Conservation (phyloP, 2,888 invertebrate species). For the Alloplasta piceator region DNA sequence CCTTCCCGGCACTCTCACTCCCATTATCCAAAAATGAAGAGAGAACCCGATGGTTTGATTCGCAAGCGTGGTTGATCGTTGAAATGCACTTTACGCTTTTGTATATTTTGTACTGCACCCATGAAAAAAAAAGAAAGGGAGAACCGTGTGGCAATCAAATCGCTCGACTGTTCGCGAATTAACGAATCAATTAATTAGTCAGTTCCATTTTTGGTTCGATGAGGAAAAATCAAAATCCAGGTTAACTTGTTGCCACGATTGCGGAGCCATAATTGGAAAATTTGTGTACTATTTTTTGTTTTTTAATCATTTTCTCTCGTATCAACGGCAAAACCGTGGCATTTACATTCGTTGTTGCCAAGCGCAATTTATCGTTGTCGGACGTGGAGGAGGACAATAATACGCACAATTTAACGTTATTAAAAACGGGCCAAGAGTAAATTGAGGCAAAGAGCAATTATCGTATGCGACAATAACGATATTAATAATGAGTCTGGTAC, state of each 20-base stretch:
- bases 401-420: too few relatives aligned
- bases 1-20: conserved; percentile 3
- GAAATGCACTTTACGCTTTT: neutral
- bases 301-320: too few relatives aligned
- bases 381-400: too few relatives aligned
- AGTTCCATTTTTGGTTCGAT: conserved; percentile 41
- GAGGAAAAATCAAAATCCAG: too few relatives aligned
- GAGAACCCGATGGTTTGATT: conserved; percentile 42
- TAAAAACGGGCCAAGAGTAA: too few relatives aligned
- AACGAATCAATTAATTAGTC: conserved; percentile 64
- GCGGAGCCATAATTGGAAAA: conserved; percentile 31
- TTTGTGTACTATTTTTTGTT: neutral
- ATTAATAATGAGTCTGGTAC: too few relatives aligned
- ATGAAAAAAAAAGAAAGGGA: conserved; percentile 18
- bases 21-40: conserved; percentile 49
- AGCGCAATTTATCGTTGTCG: neutral
- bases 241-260: conserved; percentile 16
- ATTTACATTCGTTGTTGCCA: conserved; percentile 1
- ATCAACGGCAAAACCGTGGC: too few relatives aligned
- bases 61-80: conserved; percentile 22
- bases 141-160: conserved; percentile 58
- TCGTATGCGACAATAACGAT: too few relatives aligned
- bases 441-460: too few relatives aligned
- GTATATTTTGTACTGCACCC: conserved; percentile 21
- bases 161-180: conserved; percentile 65